These are phyloP conservation scores for Hormaphis cornu DNA, from an alignment of 1,140 invertebrate species.

Conservation along the genomic window DNA sequence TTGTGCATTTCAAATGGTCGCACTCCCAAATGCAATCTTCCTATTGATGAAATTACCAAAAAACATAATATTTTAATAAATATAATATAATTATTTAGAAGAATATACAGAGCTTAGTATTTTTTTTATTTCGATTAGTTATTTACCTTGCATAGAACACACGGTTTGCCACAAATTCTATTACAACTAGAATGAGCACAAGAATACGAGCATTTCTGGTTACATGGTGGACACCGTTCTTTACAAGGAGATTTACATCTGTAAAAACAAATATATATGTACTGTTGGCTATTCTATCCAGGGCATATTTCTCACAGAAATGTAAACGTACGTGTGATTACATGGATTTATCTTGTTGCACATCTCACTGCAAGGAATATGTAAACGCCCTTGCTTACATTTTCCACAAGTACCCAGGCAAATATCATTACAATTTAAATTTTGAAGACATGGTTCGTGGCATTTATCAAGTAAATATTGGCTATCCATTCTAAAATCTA, in stretches of 20 bases:
- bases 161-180: slow-evolving; percentile 51
- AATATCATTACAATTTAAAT: slow-evolving; percentile 42
- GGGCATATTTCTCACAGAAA: slow-evolving; percentile 16
- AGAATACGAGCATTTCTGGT: slow-evolving; percentile 47
- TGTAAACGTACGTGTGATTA: slow-evolving; percentile 43
- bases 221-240: slow-evolving; percentile 53
- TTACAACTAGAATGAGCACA: slow-evolving; percentile 52
- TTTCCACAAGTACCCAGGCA: slow-evolving; percentile 44
- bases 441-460: slow-evolving; percentile 38
- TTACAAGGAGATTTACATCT: slow-evolving; percentile 54
- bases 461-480: slow-evolving; percentile 38
- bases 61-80: too few relatives aligned
- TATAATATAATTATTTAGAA: too few relatives aligned
- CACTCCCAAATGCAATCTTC: slow-evolving; percentile 46
- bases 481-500: slow-evolving; percentile 12
- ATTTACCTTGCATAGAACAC: slow-evolving; percentile 49
- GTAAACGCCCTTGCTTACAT: slow-evolving; percentile 48
- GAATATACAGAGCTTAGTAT: too few relatives aligned
- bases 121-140: too few relatives aligned
- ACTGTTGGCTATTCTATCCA: too few relatives aligned
- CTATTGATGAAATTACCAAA: slow-evolving; percentile 39
- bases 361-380: slow-evolving; percentile 45
- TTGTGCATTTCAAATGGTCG: slow-evolving; percentile 49
- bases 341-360: slow-evolving; percentile 48
- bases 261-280: slow-evolving; percentile 37